Base-by-base conservation (phyloP, 2,797 vertebrate genomes). In the Danio aesculapii region DNA sequence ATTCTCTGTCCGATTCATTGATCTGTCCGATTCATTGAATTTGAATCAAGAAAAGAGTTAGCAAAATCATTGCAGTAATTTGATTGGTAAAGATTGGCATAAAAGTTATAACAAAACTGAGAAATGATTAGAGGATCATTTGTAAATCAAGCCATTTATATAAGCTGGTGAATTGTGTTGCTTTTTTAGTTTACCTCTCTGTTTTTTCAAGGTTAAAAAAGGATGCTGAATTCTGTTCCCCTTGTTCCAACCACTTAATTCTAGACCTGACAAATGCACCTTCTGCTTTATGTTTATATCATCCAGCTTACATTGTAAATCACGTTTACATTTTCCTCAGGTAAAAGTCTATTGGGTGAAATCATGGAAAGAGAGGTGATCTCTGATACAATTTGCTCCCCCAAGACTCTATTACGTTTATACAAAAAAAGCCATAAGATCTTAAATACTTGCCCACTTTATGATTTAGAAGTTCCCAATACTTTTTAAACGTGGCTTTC, bases 391-490 rank as follows among this genome's bases (percentile, higher is more conserved):
- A 64, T 5, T 8, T 14, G 8, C 6, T 62, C 44, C 13, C 50
- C 72, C 62, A 16, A 13, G 9, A 1, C 2, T 50, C 58, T 75
- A 39, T 10, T 39, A 10, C 4, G 0, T 63, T 63, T 63, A 16
- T 6, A 39, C 21, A 41, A 3, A 13, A 3, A 39, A 1, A 8
- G 7, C 39, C 61, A 16, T 8, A 63, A 14, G 30, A 63, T 12
- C 39, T 63, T 63, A 62, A n/a, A 66, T 66, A 66, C 17, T 46
- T 44, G 17, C 63, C 63, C 43, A 64, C 41, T 46, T 66, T 16
- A 66, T 46, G 46, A 44, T 46, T 66, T 46, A 17, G 5, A 46
- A 66, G n/a, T 19, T 66, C 41, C 63, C 63, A 66, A 46, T 66
- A 12, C 16, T 8, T 66, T 6, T 8, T 11, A 66, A 66, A 66